Percentiles rank a stretch among this genome's conserved stretches.
phyloP scores from a whole-genome alignment of 2,113 vertebrate species.

The Oceanites oceanicus region DNA sequence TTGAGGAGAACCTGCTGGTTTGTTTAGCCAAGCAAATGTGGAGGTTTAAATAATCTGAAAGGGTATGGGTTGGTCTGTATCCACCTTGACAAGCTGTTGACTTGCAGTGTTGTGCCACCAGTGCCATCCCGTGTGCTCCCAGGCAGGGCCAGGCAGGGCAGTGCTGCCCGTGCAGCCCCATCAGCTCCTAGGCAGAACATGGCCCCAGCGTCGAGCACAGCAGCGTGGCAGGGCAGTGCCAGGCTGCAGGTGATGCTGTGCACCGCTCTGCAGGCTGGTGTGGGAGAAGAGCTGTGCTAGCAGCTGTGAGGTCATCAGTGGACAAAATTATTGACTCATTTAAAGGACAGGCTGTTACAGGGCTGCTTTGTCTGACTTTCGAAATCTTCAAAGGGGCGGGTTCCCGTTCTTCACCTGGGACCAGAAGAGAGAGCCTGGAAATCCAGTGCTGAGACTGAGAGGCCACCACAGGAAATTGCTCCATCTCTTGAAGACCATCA shows the following conservation, averaged over 20 bases:
- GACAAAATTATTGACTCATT: background rate
- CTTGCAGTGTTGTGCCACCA: background rate
- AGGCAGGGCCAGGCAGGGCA: background rate
- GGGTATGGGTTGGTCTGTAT: too few relatives aligned
- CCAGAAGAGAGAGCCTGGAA: background rate
- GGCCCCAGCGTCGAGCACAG: background rate
- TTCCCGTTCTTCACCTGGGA: background rate
- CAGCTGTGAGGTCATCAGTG: background rate
- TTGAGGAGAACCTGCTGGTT: background rate
- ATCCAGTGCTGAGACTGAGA: background rate
- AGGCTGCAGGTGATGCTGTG: background rate
- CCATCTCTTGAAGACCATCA: background rate
- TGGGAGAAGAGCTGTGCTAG: background rate
- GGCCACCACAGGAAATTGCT: background rate
- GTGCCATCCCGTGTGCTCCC: background rate
- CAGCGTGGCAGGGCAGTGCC: too few relatives aligned
- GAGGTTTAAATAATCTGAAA: background rate
- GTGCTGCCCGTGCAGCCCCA: background rate
- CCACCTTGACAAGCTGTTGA: background rate
- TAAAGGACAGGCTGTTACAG: background rate
- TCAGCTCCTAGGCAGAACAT: background rate
- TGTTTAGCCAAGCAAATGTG: background rate
- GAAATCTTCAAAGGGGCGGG: background rate
- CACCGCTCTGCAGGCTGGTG: background rate
- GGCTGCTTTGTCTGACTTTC: background rate